phyloP scores from a whole-genome alignment of 2,113 vertebrate genomes.

The Dromiciops gliroides region DNA sequence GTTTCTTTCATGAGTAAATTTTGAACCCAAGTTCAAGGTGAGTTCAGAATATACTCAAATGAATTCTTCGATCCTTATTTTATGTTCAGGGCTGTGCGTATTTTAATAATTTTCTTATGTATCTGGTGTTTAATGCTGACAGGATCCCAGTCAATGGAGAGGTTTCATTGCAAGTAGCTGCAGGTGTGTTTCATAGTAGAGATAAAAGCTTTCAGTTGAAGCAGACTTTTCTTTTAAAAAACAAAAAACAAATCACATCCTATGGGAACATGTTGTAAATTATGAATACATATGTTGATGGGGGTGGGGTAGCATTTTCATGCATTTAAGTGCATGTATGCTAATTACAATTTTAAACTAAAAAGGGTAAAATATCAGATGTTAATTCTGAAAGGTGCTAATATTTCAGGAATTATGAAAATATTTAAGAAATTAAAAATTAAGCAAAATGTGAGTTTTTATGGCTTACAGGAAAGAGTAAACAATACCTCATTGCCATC shows the following conservation, averaged over 20 bases:
- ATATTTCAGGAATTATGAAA: conserved; percentile 56
- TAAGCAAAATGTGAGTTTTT: conserved; percentile 37
- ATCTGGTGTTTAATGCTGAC: conserved; percentile 91
- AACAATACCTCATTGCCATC: conserved; percentile 31
- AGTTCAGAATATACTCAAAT: conserved; percentile 84
- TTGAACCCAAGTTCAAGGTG: conserved; percentile 84
- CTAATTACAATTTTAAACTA: conserved; percentile 60
- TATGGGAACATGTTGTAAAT: conserved; percentile 38
- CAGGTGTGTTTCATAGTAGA: conserved; percentile 86
- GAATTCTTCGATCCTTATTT: conserved; percentile 81
- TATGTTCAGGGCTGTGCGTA: conserved; percentile 81
- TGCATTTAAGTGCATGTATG: conserved; percentile 53
- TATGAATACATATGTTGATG: conserved; percentile 64
- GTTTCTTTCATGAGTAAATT: conserved; percentile 84
- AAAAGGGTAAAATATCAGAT: conserved; percentile 52
- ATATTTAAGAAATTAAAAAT: too few species aligned
- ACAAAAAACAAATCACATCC: conserved; percentile 21
- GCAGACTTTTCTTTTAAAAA: conserved; percentile 61
- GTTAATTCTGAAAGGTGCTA: conserved; percentile 44
- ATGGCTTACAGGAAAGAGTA: conserved; percentile 12
- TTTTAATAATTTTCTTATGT: conserved; percentile 85
- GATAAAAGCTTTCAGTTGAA: conserved; percentile 81
- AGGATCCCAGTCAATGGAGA: conserved; percentile 90
- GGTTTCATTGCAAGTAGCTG: conserved; percentile 89
- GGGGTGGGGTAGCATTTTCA: conserved; percentile 59